Evolutionary conservation across 2,797 vertebrate genomes (phyloP).

Genomic region (Monodelphis domestica): DNA sequence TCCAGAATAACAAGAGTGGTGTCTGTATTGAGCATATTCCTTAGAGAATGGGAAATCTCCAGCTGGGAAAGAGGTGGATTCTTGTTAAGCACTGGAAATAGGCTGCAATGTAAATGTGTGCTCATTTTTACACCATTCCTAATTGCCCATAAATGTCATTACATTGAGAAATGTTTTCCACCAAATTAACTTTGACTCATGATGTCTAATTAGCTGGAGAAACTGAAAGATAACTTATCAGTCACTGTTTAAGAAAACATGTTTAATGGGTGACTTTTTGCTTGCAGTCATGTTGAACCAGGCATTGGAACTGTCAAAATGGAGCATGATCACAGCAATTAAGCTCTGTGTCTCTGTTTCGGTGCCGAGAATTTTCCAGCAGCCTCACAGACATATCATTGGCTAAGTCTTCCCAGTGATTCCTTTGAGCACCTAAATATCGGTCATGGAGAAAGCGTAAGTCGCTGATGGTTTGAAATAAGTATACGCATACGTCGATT

Average conservation of each 20-base stretch:
- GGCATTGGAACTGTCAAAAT: constrained; percentile 79
- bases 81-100: constrained; percentile 81
- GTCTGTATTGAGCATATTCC: constrained; percentile 75
- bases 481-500: not conserved
- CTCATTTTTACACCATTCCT: constrained; percentile 83
- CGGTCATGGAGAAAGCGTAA: not conserved
- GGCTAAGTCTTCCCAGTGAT: constrained; percentile 29
- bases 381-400: constrained; percentile 2
- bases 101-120: constrained; percentile 78
- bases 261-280: constrained; percentile 78
- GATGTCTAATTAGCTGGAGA: constrained; percentile 92
- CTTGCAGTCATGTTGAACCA: constrained; percentile 67
- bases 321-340: constrained; percentile 75
- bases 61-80: constrained; percentile 76
- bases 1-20: constrained; percentile 82
- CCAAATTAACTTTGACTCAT: constrained; percentile 93
- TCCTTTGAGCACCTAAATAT: not conserved
- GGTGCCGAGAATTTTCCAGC: constrained; percentile 72
- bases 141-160: constrained; percentile 98
- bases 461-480: not conserved
- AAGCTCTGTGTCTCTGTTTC: constrained; percentile 72
- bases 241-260: constrained; percentile 81
- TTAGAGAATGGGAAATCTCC: constrained; percentile 79
- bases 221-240: constrained; percentile 83
- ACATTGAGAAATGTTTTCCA: constrained; percentile 91